Percentiles rank a stretch among this genome's conserved stretches.
Evolutionary conservation across 2,797 vertebrate species (phyloP).

Genomic region (Florisuga fusca): DNA sequence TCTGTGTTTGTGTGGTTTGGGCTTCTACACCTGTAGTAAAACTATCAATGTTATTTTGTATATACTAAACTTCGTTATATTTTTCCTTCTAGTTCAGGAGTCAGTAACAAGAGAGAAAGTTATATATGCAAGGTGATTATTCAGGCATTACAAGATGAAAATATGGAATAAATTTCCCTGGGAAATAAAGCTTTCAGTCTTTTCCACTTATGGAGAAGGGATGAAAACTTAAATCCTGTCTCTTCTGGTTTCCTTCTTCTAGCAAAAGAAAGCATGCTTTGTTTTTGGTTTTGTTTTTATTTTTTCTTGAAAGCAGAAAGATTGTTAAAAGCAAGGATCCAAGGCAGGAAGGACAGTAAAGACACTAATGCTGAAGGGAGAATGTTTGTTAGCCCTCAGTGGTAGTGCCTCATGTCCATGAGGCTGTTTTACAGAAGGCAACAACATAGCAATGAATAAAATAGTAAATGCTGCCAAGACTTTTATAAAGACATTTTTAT

Average conservation of each 20-base stretch:
- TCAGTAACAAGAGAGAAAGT: not conserved
- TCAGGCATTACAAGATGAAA: slow-evolving; percentile 24
- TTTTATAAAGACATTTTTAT: slow-evolving; percentile 56
- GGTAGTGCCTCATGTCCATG: not conserved
- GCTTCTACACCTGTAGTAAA: slow-evolving; percentile 30
- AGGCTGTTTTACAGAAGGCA: slow-evolving; percentile 28
- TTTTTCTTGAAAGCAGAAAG: not conserved
- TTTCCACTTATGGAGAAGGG: not conserved
- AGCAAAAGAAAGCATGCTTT: not conserved
- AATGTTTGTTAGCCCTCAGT: slow-evolving; percentile 11
- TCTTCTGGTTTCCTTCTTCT: not conserved
- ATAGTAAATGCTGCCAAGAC: slow-evolving; percentile 38
- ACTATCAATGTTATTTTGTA: not conserved
- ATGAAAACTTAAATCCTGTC: not conserved
- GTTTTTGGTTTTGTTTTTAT: not conserved
- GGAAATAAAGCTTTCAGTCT: slow-evolving; percentile 21
- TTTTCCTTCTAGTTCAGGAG: slow-evolving; percentile 6
- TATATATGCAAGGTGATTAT: not conserved
- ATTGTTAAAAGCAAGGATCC: not conserved
- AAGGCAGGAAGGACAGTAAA: not conserved
- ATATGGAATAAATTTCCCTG: not conserved
- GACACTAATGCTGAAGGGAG: not conserved
- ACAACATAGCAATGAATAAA: slow-evolving; percentile 39
- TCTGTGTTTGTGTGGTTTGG: not conserved
- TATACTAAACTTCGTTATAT: not conserved